phyloP scores from a whole-genome alignment of 2,888 invertebrate genomes.

The Drosophila parthenogenetica region DNA sequence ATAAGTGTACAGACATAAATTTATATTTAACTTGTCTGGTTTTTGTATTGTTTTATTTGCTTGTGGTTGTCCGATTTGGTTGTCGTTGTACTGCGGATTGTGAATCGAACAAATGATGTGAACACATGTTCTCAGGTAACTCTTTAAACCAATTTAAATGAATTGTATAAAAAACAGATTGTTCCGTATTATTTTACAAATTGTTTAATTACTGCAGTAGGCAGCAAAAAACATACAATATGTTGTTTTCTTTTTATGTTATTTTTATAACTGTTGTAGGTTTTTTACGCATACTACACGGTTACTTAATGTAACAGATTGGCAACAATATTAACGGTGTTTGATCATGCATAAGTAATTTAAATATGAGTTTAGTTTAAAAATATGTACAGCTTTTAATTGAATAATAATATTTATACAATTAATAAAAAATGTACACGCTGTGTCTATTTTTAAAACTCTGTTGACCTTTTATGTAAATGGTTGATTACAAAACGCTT shows the following conservation, averaged over 20 bases:
- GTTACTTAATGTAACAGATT: background rate
- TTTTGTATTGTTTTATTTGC: slow-evolving; percentile 16
- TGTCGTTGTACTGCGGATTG: slow-evolving; percentile 12
- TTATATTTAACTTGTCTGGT: background rate
- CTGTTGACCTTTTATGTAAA: too few relatives aligned
- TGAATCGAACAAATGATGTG: background rate
- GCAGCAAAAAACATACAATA: background rate
- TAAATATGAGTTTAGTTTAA: background rate
- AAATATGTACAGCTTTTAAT: too few relatives aligned
- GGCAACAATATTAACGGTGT: background rate
- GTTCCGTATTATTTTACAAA: slow-evolving; percentile 3
- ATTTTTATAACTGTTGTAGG: background rate
- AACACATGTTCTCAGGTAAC: background rate
- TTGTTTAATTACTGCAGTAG: background rate
- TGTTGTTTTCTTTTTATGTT: background rate
- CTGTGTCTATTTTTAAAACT: background rate
- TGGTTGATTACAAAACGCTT: too few relatives aligned
- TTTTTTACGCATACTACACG: background rate
- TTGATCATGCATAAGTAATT: background rate
- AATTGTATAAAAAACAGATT: background rate
- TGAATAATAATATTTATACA: too few relatives aligned
- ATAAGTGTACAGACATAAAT: slow-evolving; percentile 1
- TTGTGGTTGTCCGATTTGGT: slow-evolving; percentile 1
- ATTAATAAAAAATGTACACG: background rate
- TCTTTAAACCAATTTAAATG: slow-evolving; percentile 3